A percentile compares a stretch with the other conserved stretches of the same genome.
These are phyloP conservation scores for Meiosimyza platycephala DNA, from an alignment of 2,888 invertebrate genomes.

Conservation along the genomic window DNA sequence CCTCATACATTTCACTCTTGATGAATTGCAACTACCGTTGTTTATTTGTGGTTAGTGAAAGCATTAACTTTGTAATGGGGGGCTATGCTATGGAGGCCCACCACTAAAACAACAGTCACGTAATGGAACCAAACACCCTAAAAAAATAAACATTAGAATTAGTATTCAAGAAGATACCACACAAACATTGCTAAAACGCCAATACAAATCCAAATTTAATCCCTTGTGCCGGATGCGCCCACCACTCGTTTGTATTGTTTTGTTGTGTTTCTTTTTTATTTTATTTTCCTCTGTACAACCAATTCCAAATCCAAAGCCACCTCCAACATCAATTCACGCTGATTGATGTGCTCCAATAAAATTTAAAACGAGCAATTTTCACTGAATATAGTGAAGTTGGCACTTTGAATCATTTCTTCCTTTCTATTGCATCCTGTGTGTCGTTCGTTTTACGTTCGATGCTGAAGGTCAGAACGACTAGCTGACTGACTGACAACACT, in stretches of 20 bases:
- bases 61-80: background rate
- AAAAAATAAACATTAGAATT: background rate
- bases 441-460: background rate
- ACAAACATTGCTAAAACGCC: too few species aligned
- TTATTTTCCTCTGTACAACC: background rate
- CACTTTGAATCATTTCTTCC: background rate
- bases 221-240: too few species aligned
- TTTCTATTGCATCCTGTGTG: background rate
- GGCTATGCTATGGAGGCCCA: background rate
- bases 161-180: conserved; percentile 9
- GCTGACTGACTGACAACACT: background rate
- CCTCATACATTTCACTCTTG: background rate
- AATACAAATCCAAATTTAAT: too few species aligned
- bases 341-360: conserved; percentile 25
- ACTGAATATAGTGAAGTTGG: too few species aligned
- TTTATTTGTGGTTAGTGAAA: background rate
- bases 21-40: background rate
- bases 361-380: conserved; percentile 2
- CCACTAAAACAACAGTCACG: conserved; percentile 38
- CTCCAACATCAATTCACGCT: conserved; percentile 4
- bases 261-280: too few species aligned
- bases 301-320: background rate
- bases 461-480: conserved; percentile 1
- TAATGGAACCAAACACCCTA: conserved; percentile 40
- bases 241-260: too few species aligned